These are phyloP conservation scores for Arothron firmamentum DNA, from an alignment of 2,113 vertebrate genomes.

Conservation along the genomic window DNA sequence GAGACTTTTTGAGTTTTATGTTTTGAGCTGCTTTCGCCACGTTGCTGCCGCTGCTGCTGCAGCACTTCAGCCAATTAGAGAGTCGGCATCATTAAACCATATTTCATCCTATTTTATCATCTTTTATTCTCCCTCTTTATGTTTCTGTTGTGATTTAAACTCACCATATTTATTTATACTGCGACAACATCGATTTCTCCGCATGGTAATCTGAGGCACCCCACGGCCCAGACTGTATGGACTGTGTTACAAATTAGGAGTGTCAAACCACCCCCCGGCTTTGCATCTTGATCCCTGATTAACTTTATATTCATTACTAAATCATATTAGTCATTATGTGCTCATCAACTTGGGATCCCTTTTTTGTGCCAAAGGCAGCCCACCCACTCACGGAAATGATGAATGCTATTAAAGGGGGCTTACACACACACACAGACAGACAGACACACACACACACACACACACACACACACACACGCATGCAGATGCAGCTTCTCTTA, in stretches of 20 bases:
- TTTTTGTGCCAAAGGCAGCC: constrained; percentile 45
- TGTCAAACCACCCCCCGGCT: constrained; percentile 42
- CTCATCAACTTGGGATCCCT: constrained; percentile 47
- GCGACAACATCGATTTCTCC: neutral
- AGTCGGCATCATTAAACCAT: constrained; percentile 3
- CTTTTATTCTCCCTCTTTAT: neutral
- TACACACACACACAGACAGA: neutral
- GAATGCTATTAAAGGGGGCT: constrained; percentile 35
- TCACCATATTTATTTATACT: neutral
- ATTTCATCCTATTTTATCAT: neutral
- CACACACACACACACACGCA: constrained; percentile 11
- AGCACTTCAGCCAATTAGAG: constrained; percentile 56
- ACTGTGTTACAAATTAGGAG: constrained; percentile 36
- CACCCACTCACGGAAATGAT: constrained; percentile 45
- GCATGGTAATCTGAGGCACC: neutral
- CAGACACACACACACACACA: neutral
- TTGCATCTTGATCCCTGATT: constrained; percentile 54
- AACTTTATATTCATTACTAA: constrained; percentile 64
- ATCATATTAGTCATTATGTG: constrained; percentile 59
- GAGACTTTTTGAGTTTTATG: constrained; percentile 46
- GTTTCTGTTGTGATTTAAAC: neutral
- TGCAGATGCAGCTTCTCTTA: constrained; percentile 1
- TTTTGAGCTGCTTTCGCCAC: constrained; percentile 41
- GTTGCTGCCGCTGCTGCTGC: constrained; percentile 27
- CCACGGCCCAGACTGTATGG: constrained; percentile 9